Percentiles rank a stretch among this genome's conserved stretches.
Conservation (phyloP, 37 sponge, comb jelly and placozoan genomes). For the Geodia barretti region DNA sequence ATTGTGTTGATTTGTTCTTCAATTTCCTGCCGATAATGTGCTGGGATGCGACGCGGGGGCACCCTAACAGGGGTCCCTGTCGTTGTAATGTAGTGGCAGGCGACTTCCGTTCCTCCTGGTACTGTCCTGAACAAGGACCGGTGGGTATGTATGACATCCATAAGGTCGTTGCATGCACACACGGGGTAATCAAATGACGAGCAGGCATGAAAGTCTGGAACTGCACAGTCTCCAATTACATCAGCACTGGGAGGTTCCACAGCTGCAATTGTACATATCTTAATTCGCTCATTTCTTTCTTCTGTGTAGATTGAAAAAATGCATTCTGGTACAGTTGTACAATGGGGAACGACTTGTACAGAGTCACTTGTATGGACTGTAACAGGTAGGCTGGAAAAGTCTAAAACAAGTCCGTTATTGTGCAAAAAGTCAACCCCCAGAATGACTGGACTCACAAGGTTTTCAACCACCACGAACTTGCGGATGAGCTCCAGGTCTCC, state of each 20-base stretch:
- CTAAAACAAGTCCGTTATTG: conserved; percentile 32
- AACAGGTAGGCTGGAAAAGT: conserved; percentile 41
- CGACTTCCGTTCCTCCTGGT: conserved; percentile 41
- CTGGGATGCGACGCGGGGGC: conserved; percentile 56
- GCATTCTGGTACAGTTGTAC: no score
- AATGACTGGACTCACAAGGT: conserved; percentile 53
- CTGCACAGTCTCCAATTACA: conserved; percentile 37
- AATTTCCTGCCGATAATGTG: conserved; percentile 54
- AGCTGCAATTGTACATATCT: conserved; percentile 31
- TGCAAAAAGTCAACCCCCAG: conserved; percentile 60
- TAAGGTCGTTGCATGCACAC: neutral
- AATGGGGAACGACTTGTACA: no score
- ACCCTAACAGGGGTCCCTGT: conserved; percentile 33
- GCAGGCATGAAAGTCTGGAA: conserved; percentile 23
- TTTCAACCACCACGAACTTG: conserved; percentile 51
- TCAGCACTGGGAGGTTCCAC: conserved; percentile 8
- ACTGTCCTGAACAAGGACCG: conserved; percentile 29
- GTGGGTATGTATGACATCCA: conserved; percentile 13
- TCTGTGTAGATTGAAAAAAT: no score
- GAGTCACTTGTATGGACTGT: no score
- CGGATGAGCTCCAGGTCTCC: conserved; percentile 28
- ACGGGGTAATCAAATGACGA: conserved; percentile 19
- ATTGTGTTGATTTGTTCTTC: conserved; percentile 41
- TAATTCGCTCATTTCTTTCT: conserved; percentile 13
- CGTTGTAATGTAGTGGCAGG: conserved; percentile 37